These are phyloP conservation scores for Mesochorus sp. DNA, from an alignment of 2,888 invertebrate species.

Conservation along the genomic window DNA sequence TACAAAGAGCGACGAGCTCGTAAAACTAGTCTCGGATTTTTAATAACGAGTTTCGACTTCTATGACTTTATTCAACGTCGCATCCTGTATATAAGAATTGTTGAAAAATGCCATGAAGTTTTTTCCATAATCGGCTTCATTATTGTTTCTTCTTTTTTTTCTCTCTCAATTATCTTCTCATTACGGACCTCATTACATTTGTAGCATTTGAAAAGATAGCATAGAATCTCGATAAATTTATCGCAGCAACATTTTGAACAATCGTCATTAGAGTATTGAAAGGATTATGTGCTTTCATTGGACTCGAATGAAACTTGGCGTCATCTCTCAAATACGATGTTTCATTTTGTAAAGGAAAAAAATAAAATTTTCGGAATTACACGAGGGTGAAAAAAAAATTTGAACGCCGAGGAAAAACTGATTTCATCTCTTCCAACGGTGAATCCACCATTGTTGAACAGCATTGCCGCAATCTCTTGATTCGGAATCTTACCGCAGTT, in stretches of 20 bases:
- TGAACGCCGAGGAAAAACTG: not conserved
- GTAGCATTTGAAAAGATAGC: not conserved
- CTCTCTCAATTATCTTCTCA: not conserved
- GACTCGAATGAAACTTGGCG: too few relatives aligned
- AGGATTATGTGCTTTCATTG: too few relatives aligned
- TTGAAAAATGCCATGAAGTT: slow-evolving; percentile 27
- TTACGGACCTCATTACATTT: not conserved
- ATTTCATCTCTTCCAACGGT: not conserved
- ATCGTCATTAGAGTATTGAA: too few relatives aligned
- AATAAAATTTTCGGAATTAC: too few relatives aligned
- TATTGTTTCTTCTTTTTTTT: too few relatives aligned
- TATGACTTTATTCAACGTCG: slow-evolving; percentile 8
- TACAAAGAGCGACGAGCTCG: slow-evolving; percentile 30
- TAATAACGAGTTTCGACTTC: slow-evolving; percentile 44
- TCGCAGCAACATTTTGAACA: not conserved
- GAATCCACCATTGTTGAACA: not conserved
- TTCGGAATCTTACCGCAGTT: not conserved
- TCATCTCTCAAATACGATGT: too few relatives aligned
- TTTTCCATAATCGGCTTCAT: not conserved
- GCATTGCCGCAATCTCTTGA: not conserved
- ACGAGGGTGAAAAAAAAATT: not conserved
- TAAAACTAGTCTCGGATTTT: slow-evolving; percentile 50
- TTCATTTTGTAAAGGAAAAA: too few relatives aligned
- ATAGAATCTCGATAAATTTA: not conserved
- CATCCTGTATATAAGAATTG: not conserved